phyloP scores from a whole-genome alignment of 2,888 invertebrate genomes.

The Griposia aprilina region DNA sequence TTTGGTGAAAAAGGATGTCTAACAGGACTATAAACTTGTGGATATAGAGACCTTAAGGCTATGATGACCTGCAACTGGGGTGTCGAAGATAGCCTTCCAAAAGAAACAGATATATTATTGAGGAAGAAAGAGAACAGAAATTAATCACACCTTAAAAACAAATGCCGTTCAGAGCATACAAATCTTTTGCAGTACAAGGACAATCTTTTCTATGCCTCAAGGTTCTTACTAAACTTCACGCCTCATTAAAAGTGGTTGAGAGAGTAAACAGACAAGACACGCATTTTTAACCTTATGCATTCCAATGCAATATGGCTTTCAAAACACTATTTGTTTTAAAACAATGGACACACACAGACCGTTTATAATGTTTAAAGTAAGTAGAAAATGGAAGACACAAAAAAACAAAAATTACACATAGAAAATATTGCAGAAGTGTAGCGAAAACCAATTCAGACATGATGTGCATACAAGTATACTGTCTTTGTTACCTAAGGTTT shows the following conservation, averaged over 20 bases:
- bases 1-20: too few species aligned
- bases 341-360: constrained; percentile 9
- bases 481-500: not conserved
- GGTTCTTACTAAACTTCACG: not conserved
- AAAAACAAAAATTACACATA: not conserved
- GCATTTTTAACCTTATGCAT: constrained; percentile 1
- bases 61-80: not conserved
- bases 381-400: constrained; percentile 12
- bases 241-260: not conserved
- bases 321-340: constrained; percentile 24
- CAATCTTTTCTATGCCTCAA: not conserved
- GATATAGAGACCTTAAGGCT: not conserved
- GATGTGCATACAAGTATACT: constrained; percentile 1
- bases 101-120: not conserved
- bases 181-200: not conserved
- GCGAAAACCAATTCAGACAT: constrained; percentile 9
- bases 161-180: not conserved
- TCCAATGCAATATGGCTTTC: constrained; percentile 13
- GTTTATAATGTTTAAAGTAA: constrained; percentile 18
- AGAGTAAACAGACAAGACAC: constrained; percentile 16
- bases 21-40: not conserved
- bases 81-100: not conserved
- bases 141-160: not conserved
- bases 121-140: not conserved
- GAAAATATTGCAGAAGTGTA: constrained; percentile 17